Evolutionary conservation across 2,797 vertebrate genomes (phyloP), one percentile per base, ranked within the genome.

Genomic region (Natrix natrix): DNA sequence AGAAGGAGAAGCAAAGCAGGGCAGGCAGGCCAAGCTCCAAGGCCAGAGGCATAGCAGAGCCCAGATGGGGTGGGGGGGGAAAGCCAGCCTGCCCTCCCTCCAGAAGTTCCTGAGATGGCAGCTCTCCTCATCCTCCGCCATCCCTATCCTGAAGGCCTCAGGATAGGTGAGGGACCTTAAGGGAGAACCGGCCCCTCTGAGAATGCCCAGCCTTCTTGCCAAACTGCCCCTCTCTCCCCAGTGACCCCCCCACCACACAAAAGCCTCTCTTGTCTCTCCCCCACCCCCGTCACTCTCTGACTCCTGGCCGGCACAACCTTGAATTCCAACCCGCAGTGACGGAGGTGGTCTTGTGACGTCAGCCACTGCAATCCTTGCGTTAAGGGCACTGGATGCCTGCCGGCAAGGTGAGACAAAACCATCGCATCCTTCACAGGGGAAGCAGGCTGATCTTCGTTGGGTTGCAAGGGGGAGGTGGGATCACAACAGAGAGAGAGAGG

Each of bases 361-460:
- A 43, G 88, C 93, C 90, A 90, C 90, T 94, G 89, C 93, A 94
- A 96, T 95, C 94, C 94, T 90, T 10, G 83, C 69, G 17, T 83
- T 5, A 55, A 88, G 91, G 87, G 88, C 91, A 93, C 37, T 28
- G 86, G 93, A 95, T 94, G 95, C 94, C 94, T 92, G 57, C n/a
- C 89, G 93, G 95, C 95, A 95, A 96, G 94, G 95, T 94, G 93
- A 94, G 55, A 52, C 10, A 59, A 1, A 59, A 10, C 32, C 90
- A n/a, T 20, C 87, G 60, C 66, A 48, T 22, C 86, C 87, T 86
- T 7, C 54, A 6, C 87, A 89, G 56, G 57, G 8, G 24, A 86
- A 24, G 24, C 87, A 52, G 11, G 4, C 37, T 10, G 22, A 52
- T 78, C 66, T 78, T 32, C 16, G 32, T 56, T 52, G 22, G n/a